phyloP scores from a whole-genome alignment of 2,113 vertebrate species.

The Rhagologus leucostigma region DNA sequence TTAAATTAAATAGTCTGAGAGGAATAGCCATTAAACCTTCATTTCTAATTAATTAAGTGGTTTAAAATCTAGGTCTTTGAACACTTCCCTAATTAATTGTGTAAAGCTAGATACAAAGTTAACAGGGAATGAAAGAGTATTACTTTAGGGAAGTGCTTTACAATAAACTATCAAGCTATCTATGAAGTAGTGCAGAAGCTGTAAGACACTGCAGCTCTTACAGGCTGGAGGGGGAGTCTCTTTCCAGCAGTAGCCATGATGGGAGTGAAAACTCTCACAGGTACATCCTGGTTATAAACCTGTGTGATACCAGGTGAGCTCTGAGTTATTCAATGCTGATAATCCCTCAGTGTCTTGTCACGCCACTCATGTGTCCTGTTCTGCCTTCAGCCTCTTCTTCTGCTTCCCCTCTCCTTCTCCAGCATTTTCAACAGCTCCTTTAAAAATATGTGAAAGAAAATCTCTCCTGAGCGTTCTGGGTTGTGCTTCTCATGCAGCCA shows the following conservation, averaged over 20 bases:
- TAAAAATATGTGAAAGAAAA: background rate
- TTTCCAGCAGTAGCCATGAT: background rate
- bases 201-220: background rate
- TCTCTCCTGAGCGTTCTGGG: background rate
- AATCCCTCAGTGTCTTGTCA: background rate
- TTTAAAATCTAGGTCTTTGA: conserved; percentile 72
- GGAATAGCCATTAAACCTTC: conserved; percentile 68
- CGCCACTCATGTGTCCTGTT: fast-evolving
- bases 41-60: conserved; percentile 75
- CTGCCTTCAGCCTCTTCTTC: background rate
- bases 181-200: background rate
- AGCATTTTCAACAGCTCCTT: background rate
- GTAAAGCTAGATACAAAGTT: conserved; percentile 72
- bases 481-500: background rate
- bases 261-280: background rate
- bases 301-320: background rate
- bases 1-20: conserved; percentile 72
- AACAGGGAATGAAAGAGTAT: conserved; percentile 51
- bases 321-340: background rate
- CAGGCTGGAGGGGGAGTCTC: background rate
- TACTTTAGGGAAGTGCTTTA: conserved; percentile 37
- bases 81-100: conserved; percentile 71
- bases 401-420: background rate
- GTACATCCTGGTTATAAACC: background rate
- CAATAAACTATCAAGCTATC: background rate